Evolutionary conservation across 2,888 invertebrate species (phyloP).

Genomic region (Cantharis nigra): DNA sequence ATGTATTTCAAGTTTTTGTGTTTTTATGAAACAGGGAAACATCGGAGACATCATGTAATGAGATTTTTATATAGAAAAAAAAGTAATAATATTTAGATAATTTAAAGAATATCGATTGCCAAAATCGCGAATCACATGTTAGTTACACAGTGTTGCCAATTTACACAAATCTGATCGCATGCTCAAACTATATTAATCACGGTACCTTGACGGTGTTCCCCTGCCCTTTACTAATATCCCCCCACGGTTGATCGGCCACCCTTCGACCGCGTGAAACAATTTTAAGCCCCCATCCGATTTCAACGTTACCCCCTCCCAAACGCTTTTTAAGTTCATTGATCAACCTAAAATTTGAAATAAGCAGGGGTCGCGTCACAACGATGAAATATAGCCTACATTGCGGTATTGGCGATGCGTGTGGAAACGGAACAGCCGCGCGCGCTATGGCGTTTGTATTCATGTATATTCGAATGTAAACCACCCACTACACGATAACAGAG

Average conservation of each 20-base stretch:
- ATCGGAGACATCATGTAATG: not conserved
- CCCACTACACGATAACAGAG: conserved; percentile 42
- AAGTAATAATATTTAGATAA: not conserved
- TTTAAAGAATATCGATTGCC: conserved; percentile 45
- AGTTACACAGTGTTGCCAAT: conserved; percentile 51
- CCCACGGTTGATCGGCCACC: conserved; percentile 45
- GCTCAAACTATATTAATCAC: conserved; percentile 61
- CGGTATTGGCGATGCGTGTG: conserved; percentile 44
- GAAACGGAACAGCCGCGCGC: conserved; percentile 38
- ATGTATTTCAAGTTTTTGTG: not conserved
- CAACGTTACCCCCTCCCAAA: conserved; percentile 36
- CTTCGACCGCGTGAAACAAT: conserved; percentile 49
- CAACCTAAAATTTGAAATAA: conserved; percentile 49
- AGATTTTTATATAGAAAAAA: not conserved
- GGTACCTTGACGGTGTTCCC: conserved; percentile 57
- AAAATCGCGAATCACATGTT: conserved; percentile 43
- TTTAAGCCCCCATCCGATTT: conserved; percentile 42
- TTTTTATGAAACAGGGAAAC: not conserved
- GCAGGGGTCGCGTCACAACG: conserved; percentile 42
- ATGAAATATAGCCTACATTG: conserved; percentile 45
- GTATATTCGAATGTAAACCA: conserved; percentile 44
- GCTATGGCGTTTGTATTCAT: conserved; percentile 40
- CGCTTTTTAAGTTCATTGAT: conserved; percentile 51
- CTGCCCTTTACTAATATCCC: conserved; percentile 45
- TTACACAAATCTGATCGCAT: conserved; percentile 60